Evolutionary conservation across 2,888 invertebrate genomes (phyloP).

Genomic region (Serripes groenlandicus): DNA sequence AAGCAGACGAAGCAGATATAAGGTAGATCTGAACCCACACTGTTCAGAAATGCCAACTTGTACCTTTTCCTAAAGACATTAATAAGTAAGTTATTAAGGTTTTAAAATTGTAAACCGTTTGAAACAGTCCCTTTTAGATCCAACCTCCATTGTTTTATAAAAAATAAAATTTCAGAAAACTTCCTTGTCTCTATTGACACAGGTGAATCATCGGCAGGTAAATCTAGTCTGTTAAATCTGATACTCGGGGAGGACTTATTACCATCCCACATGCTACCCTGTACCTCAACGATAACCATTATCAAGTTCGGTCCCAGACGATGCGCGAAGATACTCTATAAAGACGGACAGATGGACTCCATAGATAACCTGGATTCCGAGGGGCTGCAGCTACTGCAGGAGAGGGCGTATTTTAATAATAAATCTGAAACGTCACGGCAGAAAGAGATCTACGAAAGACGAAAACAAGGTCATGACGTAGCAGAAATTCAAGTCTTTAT

Average conservation of each 20-base stretch:
- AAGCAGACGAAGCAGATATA: too few species aligned
- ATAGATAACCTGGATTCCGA: constrained; percentile 54
- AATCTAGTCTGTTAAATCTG: constrained; percentile 81
- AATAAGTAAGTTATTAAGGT: too few species aligned
- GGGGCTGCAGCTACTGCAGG: constrained; percentile 50
- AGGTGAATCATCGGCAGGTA: constrained; percentile 84
- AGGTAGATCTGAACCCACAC: too few species aligned
- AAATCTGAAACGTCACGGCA: constrained; percentile 6
- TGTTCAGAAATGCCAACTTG: too few species aligned
- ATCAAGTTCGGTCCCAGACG: constrained; percentile 68
- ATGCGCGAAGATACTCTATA: constrained; percentile 65
- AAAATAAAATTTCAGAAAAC: too few species aligned
- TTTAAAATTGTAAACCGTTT: too few species aligned
- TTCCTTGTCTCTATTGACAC: too few species aligned
- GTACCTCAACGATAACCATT: constrained; percentile 80
- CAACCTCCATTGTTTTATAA: too few species aligned
- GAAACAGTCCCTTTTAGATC: too few species aligned
- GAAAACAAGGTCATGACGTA: constrained; percentile 61
- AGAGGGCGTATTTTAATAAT: constrained; percentile 54
- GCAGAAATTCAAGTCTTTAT: constrained; percentile 62
- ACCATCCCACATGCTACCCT: constrained; percentile 77
- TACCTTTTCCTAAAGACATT: too few species aligned
- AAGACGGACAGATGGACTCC: constrained; percentile 27
- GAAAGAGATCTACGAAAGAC: constrained; percentile 42
- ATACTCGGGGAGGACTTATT: constrained; percentile 77